A percentile compares a stretch with the other conserved stretches of the same genome.
Conservation (phyloP, 2,888 invertebrate genomes). For the Hydroisotoma schaefferi region DNA sequence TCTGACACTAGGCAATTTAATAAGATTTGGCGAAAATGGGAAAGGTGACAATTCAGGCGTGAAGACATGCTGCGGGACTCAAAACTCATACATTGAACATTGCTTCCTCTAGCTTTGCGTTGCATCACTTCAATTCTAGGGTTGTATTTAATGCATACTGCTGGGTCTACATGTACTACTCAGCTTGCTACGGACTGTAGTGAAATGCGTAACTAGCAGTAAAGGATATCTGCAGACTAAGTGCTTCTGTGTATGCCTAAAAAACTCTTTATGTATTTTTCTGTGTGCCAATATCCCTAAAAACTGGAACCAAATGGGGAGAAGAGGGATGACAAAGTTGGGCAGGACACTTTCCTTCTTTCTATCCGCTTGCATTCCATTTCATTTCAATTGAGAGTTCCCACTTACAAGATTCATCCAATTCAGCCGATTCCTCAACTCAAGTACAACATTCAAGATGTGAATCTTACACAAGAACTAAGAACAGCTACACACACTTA, state of each 20-base stretch:
- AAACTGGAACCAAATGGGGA: constrained; percentile 18
- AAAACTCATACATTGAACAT: constrained; percentile 37
- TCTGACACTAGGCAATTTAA: constrained; percentile 50
- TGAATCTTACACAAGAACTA: too few relatives aligned
- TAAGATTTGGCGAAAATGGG: constrained; percentile 50
- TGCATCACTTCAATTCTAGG: not conserved
- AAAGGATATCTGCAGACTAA: too few relatives aligned
- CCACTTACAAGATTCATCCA: constrained; percentile 27
- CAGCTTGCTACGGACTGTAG: too few relatives aligned
- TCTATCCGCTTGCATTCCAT: constrained; percentile 32
- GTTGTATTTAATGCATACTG: not conserved
- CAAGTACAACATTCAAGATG: too few relatives aligned
- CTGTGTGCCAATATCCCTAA: constrained; percentile 3
- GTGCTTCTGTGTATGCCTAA: not conserved
- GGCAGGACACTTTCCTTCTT: constrained; percentile 35
- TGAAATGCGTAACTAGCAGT: not conserved
- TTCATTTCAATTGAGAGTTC: constrained; percentile 42
- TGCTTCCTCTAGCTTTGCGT: constrained; percentile 24
- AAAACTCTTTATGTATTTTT: constrained; percentile 6
- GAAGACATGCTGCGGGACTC: constrained; percentile 44
- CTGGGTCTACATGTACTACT: too few relatives aligned
- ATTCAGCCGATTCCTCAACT: constrained; percentile 18
- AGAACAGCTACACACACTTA: too few relatives aligned
- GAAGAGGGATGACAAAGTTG: constrained; percentile 3
- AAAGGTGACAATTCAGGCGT: constrained; percentile 50